Evolutionary conservation across 2,888 invertebrate genomes (phyloP).

Genomic region (Drosophila rubida): DNA sequence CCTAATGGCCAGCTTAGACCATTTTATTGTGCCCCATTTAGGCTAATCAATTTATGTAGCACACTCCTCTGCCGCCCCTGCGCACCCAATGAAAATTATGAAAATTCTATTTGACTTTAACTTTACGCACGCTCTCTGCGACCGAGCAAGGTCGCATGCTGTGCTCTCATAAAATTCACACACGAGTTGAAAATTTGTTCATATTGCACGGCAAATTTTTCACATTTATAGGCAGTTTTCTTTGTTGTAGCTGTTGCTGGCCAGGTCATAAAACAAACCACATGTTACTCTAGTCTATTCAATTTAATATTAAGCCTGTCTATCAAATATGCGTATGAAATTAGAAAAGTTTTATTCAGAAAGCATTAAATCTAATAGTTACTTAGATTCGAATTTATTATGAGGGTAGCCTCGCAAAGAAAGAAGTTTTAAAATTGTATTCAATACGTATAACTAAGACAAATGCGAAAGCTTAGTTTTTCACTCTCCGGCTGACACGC

Average conservation of each 20-base stretch:
- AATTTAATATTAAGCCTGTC: slow-evolving; percentile 1
- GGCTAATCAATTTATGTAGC: slow-evolving; percentile 62
- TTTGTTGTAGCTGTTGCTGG: too few relatives aligned
- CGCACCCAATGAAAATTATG: slow-evolving; percentile 14
- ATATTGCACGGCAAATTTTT: not conserved
- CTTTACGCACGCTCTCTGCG: slow-evolving; percentile 18
- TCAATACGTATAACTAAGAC: not conserved
- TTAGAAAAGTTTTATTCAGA: not conserved
- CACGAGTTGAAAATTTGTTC: slow-evolving; percentile 29
- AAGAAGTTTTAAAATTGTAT: too few relatives aligned
- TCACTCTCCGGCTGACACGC: slow-evolving; percentile 10
- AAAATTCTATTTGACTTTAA: slow-evolving; percentile 38
- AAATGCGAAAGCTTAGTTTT: slow-evolving; percentile 1
- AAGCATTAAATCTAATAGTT: not conserved
- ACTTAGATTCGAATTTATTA: not conserved
- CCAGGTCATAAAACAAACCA: slow-evolving; percentile 14
- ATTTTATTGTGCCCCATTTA: slow-evolving; percentile 50
- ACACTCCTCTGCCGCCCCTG: not conserved
- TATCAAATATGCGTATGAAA: not conserved
- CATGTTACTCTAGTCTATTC: slow-evolving; percentile 1
- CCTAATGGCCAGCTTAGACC: slow-evolving; percentile 55
- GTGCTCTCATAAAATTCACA: slow-evolving; percentile 38
- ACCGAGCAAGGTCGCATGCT: slow-evolving; percentile 41
- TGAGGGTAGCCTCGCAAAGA: too few relatives aligned
- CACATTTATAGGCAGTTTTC: slow-evolving; percentile 11